These are phyloP conservation scores for Synodontis membranacea DNA, from an alignment of 2,113 vertebrate genomes.

Conservation along the genomic window DNA sequence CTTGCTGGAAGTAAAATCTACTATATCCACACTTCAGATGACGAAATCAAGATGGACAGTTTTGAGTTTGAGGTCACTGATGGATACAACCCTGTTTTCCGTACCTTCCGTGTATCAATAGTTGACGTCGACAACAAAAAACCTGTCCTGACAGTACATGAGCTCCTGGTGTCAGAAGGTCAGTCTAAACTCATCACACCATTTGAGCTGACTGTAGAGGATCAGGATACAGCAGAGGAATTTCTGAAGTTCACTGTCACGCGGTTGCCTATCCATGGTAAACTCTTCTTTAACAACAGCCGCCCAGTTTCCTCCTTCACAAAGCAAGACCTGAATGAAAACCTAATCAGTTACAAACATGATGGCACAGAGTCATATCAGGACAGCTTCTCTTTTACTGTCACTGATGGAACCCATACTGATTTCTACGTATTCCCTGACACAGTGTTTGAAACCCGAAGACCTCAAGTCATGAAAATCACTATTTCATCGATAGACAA, in stretches of 20 bases:
- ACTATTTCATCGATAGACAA: slow-evolving; percentile 81
- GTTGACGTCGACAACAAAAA: slow-evolving; percentile 95
- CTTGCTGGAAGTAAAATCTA: slow-evolving; percentile 92
- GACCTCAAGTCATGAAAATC: slow-evolving; percentile 88
- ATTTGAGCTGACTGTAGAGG: slow-evolving; percentile 90
- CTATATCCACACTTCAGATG: slow-evolving; percentile 91
- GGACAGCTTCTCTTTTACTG: slow-evolving; percentile 91
- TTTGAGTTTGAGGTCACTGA: slow-evolving; percentile 97
- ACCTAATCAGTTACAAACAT: slow-evolving; percentile 91
- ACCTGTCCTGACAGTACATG: slow-evolving; percentile 85
- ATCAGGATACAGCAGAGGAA: slow-evolving; percentile 84
- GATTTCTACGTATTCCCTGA: slow-evolving; percentile 93
- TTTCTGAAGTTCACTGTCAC: slow-evolving; percentile 83
- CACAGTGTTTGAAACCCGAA: slow-evolving; percentile 85
- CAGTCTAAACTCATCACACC: slow-evolving; percentile 90
- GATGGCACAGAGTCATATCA: slow-evolving; percentile 81
- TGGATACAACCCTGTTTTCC: slow-evolving; percentile 90
- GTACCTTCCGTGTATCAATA: slow-evolving; percentile 91
- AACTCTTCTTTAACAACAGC: slow-evolving; percentile 82
- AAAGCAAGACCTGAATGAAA: slow-evolving; percentile 93
- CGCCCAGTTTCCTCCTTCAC: slow-evolving; percentile 78
- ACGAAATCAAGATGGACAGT: slow-evolving; percentile 95
- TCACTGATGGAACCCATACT: slow-evolving; percentile 87
- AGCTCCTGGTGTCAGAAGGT: slow-evolving; percentile 81
- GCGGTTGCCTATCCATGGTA: slow-evolving; percentile 85